Evolutionary conservation across 2,797 vertebrate genomes (phyloP).

Genomic region (Malurus leucopterus): DNA sequence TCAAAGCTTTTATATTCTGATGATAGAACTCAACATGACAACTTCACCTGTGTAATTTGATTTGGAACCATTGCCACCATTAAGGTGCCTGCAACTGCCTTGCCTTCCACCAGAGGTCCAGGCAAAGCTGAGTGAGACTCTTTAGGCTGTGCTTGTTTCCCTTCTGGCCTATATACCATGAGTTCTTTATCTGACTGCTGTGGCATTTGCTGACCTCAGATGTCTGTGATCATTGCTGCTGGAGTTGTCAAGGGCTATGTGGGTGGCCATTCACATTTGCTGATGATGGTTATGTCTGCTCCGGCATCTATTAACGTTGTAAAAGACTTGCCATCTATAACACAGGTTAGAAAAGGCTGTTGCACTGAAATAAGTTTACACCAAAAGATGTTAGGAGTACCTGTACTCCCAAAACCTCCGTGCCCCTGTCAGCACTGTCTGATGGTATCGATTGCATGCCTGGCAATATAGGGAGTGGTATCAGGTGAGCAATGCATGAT

Average conservation of each 20-base stretch:
- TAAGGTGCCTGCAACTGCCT: too few species aligned
- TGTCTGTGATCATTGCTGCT: rapidly evolving
- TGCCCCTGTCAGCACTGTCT: neutral
- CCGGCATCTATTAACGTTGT: neutral
- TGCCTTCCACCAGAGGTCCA: too few species aligned
- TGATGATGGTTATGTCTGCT: neutral
- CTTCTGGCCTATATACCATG: neutral
- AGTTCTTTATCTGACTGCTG: neutral
- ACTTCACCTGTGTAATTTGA: too few species aligned
- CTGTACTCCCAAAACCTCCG: neutral
- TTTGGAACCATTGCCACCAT: too few species aligned
- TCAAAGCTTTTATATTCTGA: too few species aligned
- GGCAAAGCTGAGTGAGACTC: too few species aligned
- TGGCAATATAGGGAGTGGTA: rapidly evolving
- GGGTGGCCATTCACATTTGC: neutral
- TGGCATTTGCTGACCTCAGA: neutral
- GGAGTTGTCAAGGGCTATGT: too few species aligned
- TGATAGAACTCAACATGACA: too few species aligned
- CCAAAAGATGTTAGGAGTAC: neutral
- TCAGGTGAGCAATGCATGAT: neutral
- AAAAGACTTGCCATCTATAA: neutral
- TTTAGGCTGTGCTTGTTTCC: neutral
- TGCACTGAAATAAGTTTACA: neutral
- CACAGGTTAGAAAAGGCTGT: neutral
- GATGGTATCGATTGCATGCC: rapidly evolving